Percentiles rank a stretch among this genome's conserved stretches.
phyloP scores from a whole-genome alignment of 2,113 vertebrate genomes.

The Tragelaphus strepsiceros region DNA sequence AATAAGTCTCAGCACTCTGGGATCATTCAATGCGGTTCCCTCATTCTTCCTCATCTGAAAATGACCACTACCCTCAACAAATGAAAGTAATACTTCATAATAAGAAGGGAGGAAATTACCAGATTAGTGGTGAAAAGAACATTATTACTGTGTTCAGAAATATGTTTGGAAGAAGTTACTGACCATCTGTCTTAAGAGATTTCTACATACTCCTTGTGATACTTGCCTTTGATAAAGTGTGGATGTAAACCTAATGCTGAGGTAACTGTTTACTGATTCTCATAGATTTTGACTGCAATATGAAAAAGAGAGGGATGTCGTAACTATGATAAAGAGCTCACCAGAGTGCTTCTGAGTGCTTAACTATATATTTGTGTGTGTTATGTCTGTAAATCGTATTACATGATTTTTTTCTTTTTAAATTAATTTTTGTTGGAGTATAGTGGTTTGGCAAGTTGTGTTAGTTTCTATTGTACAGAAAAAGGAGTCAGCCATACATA shows the following conservation, averaged over 20 bases:
- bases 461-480: background rate
- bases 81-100: background rate
- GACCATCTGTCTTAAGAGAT: background rate
- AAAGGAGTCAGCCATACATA: background rate
- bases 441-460: background rate
- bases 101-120: background rate
- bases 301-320: background rate
- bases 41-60: background rate
- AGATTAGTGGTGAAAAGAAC: background rate
- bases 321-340: background rate
- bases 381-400: background rate
- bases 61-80: background rate
- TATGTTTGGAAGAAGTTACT: background rate
- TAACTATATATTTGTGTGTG: background rate
- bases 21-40: background rate
- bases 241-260: background rate
- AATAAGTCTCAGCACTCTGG: background rate
- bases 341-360: background rate
- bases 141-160: background rate
- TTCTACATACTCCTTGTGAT: background rate
- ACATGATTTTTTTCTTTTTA: background rate
- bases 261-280: background rate
- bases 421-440: background rate
- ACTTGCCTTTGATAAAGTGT: background rate
- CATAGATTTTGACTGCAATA: background rate